These are phyloP conservation scores for Urocitellus parryii DNA, from an alignment of 2,113 vertebrate genomes.

Conservation along the genomic window DNA sequence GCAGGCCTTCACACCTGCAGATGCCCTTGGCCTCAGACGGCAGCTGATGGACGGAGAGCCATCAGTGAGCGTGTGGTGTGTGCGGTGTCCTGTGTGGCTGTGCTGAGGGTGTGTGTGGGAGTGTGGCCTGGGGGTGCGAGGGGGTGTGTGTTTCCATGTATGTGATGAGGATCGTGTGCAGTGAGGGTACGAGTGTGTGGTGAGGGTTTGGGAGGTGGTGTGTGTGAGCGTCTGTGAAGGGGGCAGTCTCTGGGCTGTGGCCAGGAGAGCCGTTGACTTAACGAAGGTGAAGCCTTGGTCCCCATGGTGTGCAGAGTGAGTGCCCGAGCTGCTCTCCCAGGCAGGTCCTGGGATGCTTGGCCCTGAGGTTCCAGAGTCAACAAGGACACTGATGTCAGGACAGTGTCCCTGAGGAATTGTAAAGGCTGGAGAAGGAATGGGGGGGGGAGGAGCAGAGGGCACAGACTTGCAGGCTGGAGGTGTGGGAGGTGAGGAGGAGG, in stretches of 20 bases:
- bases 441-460: too few species aligned
- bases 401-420: not conserved
- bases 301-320: not conserved
- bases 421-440: not conserved
- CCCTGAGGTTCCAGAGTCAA: too few species aligned
- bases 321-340: not conserved
- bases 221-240: not conserved
- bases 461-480: too few species aligned
- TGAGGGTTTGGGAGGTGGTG: too few species aligned
- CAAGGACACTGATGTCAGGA: rapidly evolving
- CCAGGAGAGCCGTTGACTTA: not conserved
- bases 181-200: too few species aligned
- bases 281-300: not conserved
- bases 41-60: rapidly evolving
- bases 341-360: not conserved
- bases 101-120: not conserved
- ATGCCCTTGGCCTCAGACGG: too few species aligned
- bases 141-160: not conserved
- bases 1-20: not conserved
- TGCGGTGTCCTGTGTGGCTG: not conserved
- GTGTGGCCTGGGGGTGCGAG: not conserved
- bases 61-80: not conserved
- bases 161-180: too few species aligned
- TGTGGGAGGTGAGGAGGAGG: not conserved
- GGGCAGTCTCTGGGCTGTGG: not conserved